Percentiles rank a stretch among this genome's conserved stretches.
These are phyloP conservation scores for Paedocypris sp. DNA, from an alignment of 2,113 vertebrate genomes.

Conservation along the genomic window DNA sequence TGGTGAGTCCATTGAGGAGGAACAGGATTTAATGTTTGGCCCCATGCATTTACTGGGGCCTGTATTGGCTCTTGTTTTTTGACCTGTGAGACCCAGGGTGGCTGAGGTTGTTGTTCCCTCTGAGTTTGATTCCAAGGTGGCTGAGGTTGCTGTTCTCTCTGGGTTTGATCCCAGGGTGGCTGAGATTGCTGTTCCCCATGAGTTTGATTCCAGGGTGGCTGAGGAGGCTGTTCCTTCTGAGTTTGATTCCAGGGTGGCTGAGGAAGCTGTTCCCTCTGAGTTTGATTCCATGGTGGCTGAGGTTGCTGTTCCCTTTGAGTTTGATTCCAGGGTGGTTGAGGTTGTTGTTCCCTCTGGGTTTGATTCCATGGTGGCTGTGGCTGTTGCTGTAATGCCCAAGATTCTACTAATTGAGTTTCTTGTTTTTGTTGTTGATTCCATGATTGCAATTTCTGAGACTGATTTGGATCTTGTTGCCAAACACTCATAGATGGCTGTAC, in stretches of 20 bases:
- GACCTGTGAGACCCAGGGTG: conserved; percentile 21
- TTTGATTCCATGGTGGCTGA: conserved; percentile 38
- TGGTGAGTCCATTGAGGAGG: conserved; percentile 31
- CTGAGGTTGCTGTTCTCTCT: conserved; percentile 43
- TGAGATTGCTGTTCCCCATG: conserved; percentile 41
- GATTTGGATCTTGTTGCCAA: conserved; percentile 46
- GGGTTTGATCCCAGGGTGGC: conserved; percentile 27
- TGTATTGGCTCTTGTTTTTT: conserved; percentile 24
- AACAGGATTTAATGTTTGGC: conserved; percentile 15
- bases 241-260: conserved; percentile 38
- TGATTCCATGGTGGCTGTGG: conserved; percentile 47
- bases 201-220: conserved; percentile 34
- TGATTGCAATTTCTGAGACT: conserved; percentile 40
- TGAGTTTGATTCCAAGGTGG: conserved; percentile 43
- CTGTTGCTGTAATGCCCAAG: conserved; percentile 46
- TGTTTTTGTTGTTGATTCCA: conserved; percentile 47
- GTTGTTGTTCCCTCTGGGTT: conserved; percentile 32
- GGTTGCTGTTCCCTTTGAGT: conserved; percentile 33
- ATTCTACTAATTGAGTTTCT: conserved; percentile 38
- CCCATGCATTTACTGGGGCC: conserved; percentile 25
- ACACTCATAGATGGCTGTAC: conserved; percentile 38
- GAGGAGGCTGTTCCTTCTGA: conserved; percentile 37
- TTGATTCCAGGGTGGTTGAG: conserved; percentile 39
- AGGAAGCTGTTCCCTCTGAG: conserved; percentile 33
- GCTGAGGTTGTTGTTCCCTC: conserved; percentile 40